Evolutionary conservation across 2,797 vertebrate genomes (phyloP).

Genomic region (Micrastur ruficollis): DNA sequence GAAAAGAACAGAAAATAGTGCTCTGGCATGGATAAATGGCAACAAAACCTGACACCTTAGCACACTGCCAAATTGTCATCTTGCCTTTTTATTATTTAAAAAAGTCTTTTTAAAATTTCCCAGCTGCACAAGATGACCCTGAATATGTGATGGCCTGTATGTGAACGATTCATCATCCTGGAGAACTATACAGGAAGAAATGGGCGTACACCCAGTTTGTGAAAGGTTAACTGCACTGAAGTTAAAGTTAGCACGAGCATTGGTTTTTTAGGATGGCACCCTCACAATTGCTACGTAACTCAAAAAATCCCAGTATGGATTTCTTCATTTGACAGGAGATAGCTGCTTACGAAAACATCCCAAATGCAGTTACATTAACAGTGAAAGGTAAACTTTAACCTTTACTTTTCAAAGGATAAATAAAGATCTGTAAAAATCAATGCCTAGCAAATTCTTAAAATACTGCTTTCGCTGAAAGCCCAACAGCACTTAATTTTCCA

Average conservation of each 20-base stretch:
- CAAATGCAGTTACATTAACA: slow-evolving; percentile 78
- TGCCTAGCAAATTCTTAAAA: not conserved
- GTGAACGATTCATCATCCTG: not conserved
- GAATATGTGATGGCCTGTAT: not conserved
- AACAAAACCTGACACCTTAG: not conserved
- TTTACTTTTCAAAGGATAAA: not conserved
- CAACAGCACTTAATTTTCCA: not conserved
- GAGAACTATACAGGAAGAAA: not conserved
- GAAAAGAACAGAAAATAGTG: not conserved
- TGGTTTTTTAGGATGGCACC: not conserved
- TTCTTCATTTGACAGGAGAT: slow-evolving; percentile 75
- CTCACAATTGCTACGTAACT: not conserved
- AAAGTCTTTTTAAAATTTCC: not conserved
- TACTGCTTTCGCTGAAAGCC: not conserved
- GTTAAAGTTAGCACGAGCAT: not conserved
- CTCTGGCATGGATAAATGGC: not conserved
- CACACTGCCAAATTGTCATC: not conserved
- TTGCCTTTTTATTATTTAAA: not conserved
- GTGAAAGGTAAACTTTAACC: slow-evolving; percentile 72
- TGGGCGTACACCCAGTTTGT: not conserved
- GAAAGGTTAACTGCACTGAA: not conserved
- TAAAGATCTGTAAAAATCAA: not conserved
- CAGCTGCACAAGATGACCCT: not conserved
- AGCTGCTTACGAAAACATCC: slow-evolving; percentile 81
- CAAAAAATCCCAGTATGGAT: not conserved